Percentiles rank a stretch among this genome's conserved stretches.
phyloP scores from a whole-genome alignment of 2,797 vertebrate genomes.

The Cynodonichthys magdalenae region DNA sequence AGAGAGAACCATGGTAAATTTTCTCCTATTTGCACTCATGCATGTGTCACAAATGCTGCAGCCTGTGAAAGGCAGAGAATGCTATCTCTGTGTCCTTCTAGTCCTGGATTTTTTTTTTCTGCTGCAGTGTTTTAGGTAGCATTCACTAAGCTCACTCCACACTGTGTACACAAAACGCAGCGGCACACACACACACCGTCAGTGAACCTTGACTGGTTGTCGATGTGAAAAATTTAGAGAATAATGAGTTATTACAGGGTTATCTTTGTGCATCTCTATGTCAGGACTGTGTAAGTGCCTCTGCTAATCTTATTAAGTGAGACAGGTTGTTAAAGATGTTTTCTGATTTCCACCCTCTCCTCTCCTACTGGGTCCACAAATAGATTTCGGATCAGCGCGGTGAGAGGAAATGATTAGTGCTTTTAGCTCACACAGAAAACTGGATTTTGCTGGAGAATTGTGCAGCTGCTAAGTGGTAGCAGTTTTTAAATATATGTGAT shows the following conservation, averaged over 20 bases:
- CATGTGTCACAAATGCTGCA: conserved; percentile 69
- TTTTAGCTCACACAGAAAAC: conserved; percentile 56
- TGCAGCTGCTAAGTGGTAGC: conserved; percentile 38
- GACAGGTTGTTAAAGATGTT: conserved; percentile 81
- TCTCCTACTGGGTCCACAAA: conserved; percentile 74
- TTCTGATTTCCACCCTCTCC: conserved; percentile 69
- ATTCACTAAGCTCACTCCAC: conserved; percentile 47
- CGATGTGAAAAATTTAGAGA: conserved; percentile 67
- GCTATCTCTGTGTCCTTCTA: conserved; percentile 54
- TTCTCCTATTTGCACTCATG: conserved; percentile 66
- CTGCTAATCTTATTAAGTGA: conserved; percentile 83
- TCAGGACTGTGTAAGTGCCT: conserved; percentile 76
- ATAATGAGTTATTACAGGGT: conserved; percentile 81
- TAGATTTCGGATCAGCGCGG: conserved; percentile 73
- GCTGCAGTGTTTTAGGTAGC: conserved; percentile 41
- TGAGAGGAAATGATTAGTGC: conserved; percentile 66
- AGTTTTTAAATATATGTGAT: conserved; percentile 64
- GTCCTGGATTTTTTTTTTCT: conserved; percentile 49
- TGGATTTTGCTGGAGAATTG: conserved; percentile 42
- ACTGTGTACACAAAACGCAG: conserved; percentile 54
- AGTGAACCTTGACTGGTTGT: conserved; percentile 58
- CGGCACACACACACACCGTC: conserved; percentile 51
- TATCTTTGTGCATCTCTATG: conserved; percentile 80
- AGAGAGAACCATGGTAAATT: conserved; percentile 41
- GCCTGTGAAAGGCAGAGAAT: conserved; percentile 57